Conservation (phyloP, 2,797 vertebrate genomes). For the Scolopax rusticola region DNA sequence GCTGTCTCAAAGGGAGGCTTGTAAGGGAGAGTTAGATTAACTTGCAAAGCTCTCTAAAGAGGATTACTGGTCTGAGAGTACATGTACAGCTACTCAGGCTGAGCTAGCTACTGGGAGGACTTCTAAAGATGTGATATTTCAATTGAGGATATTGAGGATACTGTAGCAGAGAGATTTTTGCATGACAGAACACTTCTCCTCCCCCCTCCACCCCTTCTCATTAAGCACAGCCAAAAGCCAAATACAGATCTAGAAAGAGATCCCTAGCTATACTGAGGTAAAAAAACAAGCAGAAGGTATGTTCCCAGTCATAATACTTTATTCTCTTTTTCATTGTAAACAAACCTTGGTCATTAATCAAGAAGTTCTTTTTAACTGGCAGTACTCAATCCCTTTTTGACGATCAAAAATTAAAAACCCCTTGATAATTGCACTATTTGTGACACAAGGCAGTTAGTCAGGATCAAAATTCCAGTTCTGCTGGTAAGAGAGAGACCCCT, state of each 20-base stretch:
- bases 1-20: slow-evolving; percentile 18
- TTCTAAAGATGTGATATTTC: background rate
- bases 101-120: background rate
- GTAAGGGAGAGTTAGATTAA: slow-evolving; percentile 52
- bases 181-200: background rate
- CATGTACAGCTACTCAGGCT: background rate
- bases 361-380: slow-evolving; percentile 19
- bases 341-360: slow-evolving; percentile 26
- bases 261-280: background rate
- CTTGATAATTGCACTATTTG: background rate
- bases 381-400: slow-evolving; percentile 51
- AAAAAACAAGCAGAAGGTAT: background rate
- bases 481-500: slow-evolving; percentile 58
- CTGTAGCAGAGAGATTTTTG: background rate
- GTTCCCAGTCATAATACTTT: slow-evolving; percentile 48
- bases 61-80: slow-evolving; percentile 16
- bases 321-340: slow-evolving; percentile 53
- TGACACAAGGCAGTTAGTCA: slow-evolving; percentile 51
- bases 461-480: slow-evolving; percentile 58
- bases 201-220: background rate
- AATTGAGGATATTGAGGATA: background rate
- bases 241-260: background rate
- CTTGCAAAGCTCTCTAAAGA: slow-evolving; percentile 2
- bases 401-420: slow-evolving; percentile 4
- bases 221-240: background rate